Evolutionary conservation across 2,888 invertebrate genomes (phyloP).

Genomic region (Maniola hyperantus): DNA sequence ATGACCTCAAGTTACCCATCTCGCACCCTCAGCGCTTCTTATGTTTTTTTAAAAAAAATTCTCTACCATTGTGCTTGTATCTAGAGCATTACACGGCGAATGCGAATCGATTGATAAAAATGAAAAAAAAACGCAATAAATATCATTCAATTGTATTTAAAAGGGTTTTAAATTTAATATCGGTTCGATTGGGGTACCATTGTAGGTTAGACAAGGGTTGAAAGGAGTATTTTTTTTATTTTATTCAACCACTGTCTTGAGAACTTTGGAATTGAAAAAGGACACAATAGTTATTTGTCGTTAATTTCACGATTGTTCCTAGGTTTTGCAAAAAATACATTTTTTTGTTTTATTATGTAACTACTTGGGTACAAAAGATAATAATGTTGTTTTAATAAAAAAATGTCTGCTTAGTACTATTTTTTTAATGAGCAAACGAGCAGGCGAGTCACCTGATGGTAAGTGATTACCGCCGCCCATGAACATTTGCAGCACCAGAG

Average conservation of each 20-base stretch:
- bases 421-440: too few relatives aligned
- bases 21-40: conserved; percentile 61
- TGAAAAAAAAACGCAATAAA: conserved; percentile 73
- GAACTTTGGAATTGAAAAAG: conserved; percentile 34
- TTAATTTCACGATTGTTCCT: conserved; percentile 44
- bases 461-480: too few relatives aligned
- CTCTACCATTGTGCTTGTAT: conserved; percentile 59
- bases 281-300: conserved; percentile 44
- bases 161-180: conserved; percentile 80
- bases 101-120: conserved; percentile 52
- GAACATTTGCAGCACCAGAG: too few relatives aligned
- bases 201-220: conserved; percentile 57
- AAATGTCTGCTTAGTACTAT: too few relatives aligned
- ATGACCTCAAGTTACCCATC: conserved; percentile 81
- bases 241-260: conserved; percentile 48
- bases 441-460: too few relatives aligned
- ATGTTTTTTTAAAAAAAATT: conserved; percentile 43
- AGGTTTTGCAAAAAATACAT: neutral
- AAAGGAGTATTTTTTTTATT: conserved; percentile 44
- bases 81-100: conserved; percentile 70
- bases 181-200: conserved; percentile 67
- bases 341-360: too few relatives aligned
- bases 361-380: too few relatives aligned
- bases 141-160: conserved; percentile 80
- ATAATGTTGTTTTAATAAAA: too few relatives aligned